Evolutionary conservation across 1,140 invertebrate genomes (phyloP).

Genomic region (Ptiloglossa arizonensis): DNA sequence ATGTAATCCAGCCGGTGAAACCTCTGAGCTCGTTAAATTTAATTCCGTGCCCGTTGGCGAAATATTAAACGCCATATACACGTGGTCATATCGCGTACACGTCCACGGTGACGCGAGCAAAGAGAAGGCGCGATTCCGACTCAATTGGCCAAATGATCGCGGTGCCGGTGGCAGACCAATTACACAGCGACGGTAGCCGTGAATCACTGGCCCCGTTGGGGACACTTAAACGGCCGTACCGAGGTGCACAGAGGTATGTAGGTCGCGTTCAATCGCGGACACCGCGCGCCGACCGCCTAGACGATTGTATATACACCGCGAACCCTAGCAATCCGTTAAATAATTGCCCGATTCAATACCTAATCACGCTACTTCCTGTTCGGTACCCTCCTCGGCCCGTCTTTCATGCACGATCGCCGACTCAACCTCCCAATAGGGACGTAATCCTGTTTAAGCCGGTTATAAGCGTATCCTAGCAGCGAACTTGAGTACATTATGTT

Average conservation of each 20-base stretch:
- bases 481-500: constrained; percentile 32
- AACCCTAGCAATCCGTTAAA: constrained; percentile 62
- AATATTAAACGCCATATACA: constrained; percentile 29
- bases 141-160: constrained; percentile 38
- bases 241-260: constrained; percentile 20
- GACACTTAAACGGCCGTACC: constrained; percentile 57
- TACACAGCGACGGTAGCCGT: constrained; percentile 58
- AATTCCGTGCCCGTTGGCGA: background rate
- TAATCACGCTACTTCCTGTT: constrained; percentile 71
- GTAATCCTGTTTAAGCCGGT: constrained; percentile 63
- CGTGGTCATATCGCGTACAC: too few relatives aligned
- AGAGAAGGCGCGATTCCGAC: constrained; percentile 27
- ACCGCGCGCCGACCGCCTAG: constrained; percentile 29
- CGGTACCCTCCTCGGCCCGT: constrained; percentile 8
- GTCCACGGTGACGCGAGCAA: background rate
- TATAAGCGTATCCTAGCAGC: constrained; percentile 47
- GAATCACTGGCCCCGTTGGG: constrained; percentile 67
- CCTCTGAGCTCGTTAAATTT: constrained; percentile 23
- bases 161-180: constrained; percentile 58
- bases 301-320: constrained; percentile 53
- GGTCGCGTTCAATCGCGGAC: constrained; percentile 13
- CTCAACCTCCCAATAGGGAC: constrained; percentile 37
- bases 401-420: constrained; percentile 9
- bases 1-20: constrained; percentile 14
- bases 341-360: constrained; percentile 73